These are phyloP conservation scores for Pagrus major DNA, from an alignment of 2,113 vertebrate genomes.

Conservation along the genomic window DNA sequence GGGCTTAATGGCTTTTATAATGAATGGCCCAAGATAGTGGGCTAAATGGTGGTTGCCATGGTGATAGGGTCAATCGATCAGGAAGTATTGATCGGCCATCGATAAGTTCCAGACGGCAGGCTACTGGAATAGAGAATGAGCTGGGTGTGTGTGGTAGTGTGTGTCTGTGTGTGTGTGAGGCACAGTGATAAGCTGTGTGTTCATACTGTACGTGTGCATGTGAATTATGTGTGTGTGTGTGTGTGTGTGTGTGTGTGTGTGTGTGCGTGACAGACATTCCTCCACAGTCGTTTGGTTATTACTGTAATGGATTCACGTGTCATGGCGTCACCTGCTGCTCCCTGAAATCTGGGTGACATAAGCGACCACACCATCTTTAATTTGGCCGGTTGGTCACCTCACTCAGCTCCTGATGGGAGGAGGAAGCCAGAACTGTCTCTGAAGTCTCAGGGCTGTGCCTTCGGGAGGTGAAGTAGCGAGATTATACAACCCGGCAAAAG, in stretches of 20 bases:
- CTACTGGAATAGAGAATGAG: conserved; percentile 71
- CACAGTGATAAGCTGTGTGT: no score
- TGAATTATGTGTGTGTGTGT: background rate
- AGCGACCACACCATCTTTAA: background rate
- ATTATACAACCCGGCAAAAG: background rate
- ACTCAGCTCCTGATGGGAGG: conserved; percentile 6
- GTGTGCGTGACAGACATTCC: conserved; percentile 27
- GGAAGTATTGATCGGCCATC: conserved; percentile 75
- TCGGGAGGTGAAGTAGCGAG: background rate
- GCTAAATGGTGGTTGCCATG: conserved; percentile 82
- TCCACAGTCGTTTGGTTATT: conserved; percentile 18
- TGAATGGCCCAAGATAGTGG: conserved; percentile 77
- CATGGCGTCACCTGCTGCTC: conserved; percentile 30
- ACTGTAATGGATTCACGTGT: conserved; percentile 40
- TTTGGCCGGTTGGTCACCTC: background rate
- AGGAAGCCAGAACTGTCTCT: conserved; percentile 10
- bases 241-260: conserved; percentile 6
- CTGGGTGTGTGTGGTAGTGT: conserved; percentile 13
- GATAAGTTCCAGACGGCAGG: conserved; percentile 76
- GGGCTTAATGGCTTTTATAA: conserved; percentile 79
- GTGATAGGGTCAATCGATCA: conserved; percentile 79
- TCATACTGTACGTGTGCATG: conserved; percentile 20
- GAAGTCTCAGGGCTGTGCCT: background rate
- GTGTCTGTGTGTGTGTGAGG: conserved; percentile 8
- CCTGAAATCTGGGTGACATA: conserved; percentile 32